Base-by-base conservation (phyloP, 2,888 invertebrate genomes). In the Anthrax anthrax region DNA sequence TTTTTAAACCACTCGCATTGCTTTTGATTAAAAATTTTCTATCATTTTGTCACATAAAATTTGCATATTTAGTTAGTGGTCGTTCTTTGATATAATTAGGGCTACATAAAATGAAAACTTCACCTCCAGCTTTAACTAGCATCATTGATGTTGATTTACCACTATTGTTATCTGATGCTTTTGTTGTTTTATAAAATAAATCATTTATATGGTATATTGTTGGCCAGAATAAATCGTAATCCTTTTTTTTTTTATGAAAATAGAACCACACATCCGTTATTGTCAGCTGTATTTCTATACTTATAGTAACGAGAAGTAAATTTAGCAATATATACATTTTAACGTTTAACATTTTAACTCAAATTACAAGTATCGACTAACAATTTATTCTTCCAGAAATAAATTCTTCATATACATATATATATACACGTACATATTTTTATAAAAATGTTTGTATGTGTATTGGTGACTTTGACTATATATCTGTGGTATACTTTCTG, bases 211-310 rank as follows among this genome's bases (percentile, higher is more conserved):
- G 49, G 37, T 52, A 56, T 36, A 54, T 43, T 39, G 55, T 37
- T n/a, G 55, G 56, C 54, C 54, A 55, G 36, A 55, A 54, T 16
- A 52, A 47, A 27, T 50, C 49, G 46, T 51, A 53, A n/a, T 51
- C 45, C 1, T 16, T 48, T 37, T 47, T n/a, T n/a, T n/a, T n/a
- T 48, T 2, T 52, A 54, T 4, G 51, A 45, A 23, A 54, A 47
- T 5, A 55, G 55, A 23, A 56, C 42, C 18, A 51, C 46, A 37
- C 56, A 55, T 16, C 36, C 36, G 6, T 36, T 13, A 36, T 36
- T 36, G n/a, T n/a, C 16, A 36, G n/a, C 6, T 16, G 36, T 2
- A n/a, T 5, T 36, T 36, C 1, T 36, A 32, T 12, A 32, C 9
- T 12, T 4, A 12, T 12, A 12, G 13, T 32, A 32, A 32, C 29